Evolutionary conservation across 2,888 invertebrate genomes (phyloP).

Genomic region (Plebejus melissa): DNA sequence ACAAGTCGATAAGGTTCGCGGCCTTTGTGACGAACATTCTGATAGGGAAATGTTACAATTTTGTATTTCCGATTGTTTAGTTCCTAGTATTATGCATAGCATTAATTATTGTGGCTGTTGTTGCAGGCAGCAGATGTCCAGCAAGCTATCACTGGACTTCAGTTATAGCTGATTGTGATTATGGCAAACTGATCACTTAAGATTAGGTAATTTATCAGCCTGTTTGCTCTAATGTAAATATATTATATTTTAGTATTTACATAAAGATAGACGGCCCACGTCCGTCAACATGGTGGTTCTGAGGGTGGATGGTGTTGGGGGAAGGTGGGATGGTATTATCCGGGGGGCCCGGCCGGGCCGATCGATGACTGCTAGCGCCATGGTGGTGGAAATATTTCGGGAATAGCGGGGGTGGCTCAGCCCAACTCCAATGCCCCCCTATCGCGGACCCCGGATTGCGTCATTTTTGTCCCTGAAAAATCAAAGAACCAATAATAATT

Average conservation of each 20-base stretch:
- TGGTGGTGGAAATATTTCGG: neutral
- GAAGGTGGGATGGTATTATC: neutral
- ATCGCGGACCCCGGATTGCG: neutral
- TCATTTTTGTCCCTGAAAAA: neutral
- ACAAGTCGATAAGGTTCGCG: slow-evolving; percentile 24
- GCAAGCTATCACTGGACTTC: too few species aligned
- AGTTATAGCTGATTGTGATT: too few species aligned
- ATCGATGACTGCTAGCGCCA: neutral
- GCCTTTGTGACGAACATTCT: slow-evolving; percentile 1
- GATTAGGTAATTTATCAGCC: too few species aligned
- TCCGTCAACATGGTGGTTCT: too few species aligned
- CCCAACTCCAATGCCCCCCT: neutral
- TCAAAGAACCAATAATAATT: neutral
- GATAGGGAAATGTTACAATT: slow-evolving; percentile 14
- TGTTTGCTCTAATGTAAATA: too few species aligned
- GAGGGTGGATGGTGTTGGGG: neutral
- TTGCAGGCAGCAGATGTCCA: too few species aligned
- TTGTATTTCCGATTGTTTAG: neutral
- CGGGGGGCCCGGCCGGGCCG: neutral
- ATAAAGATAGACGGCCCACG: too few species aligned
- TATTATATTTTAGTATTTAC: too few species aligned
- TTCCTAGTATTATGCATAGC: neutral
- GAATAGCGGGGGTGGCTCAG: neutral
- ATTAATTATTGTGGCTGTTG: too few species aligned
- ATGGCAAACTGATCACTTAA: too few species aligned